These are phyloP conservation scores for Lissocephala sabroskyi DNA, from an alignment of 2,888 invertebrate species.

Conservation along the genomic window DNA sequence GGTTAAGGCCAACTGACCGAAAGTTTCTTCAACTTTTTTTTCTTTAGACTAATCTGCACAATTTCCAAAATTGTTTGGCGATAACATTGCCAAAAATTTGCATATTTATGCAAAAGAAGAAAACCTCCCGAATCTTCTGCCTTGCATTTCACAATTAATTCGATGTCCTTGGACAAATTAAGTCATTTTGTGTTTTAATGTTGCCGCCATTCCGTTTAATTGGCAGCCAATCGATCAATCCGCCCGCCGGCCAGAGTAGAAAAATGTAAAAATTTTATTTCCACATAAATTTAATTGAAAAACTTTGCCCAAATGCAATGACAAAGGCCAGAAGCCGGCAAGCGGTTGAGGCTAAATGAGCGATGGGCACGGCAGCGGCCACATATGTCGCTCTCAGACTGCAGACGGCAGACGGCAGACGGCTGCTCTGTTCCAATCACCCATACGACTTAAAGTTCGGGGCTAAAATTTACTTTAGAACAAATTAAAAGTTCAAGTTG, in stretches of 20 bases:
- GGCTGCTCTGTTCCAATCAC: slow-evolving; percentile 35
- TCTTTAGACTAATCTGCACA: slow-evolving; percentile 37
- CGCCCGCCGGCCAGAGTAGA: no score
- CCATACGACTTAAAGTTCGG: slow-evolving; percentile 47
- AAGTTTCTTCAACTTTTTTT: slow-evolving; percentile 24
- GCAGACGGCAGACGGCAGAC: no score
- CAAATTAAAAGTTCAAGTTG: slow-evolving; percentile 57
- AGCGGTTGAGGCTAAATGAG: background rate
- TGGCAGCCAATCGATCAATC: no score
- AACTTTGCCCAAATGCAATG: slow-evolving; percentile 32
- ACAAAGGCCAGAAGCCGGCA: slow-evolving; percentile 14
- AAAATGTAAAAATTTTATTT: slow-evolving; percentile 28
- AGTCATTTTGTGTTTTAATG: no score
- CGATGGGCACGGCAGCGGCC: slow-evolving; percentile 6
- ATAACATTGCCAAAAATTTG: slow-evolving; percentile 34
- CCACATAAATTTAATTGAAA: slow-evolving; percentile 51
- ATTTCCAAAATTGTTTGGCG: slow-evolving; percentile 25
- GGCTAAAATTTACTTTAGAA: slow-evolving; percentile 51
- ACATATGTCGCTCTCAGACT: slow-evolving; percentile 36
- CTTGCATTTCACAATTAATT: no score
- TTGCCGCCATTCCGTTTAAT: no score
- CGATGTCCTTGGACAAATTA: no score
- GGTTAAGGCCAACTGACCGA: no score
- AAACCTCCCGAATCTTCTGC: no score
- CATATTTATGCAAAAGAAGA: no score